A percentile compares a stretch with the other conserved stretches of the same genome.
phyloP scores from a whole-genome alignment of 2,888 invertebrate genomes.

The Phyto melanocephala region DNA sequence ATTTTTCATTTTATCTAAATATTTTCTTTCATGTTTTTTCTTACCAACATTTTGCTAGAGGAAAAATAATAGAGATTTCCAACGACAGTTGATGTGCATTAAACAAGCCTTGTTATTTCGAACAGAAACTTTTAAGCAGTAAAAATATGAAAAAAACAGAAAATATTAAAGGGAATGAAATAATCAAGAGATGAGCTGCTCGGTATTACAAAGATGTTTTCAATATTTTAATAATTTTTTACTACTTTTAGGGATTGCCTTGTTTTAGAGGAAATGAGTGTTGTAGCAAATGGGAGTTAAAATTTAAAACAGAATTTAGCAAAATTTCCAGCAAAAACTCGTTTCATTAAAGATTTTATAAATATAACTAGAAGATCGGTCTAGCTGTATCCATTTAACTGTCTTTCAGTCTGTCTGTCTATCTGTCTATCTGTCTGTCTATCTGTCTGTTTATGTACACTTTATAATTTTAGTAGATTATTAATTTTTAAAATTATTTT shows the following conservation, averaged over 20 bases:
- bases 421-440: too few relatives aligned
- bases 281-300: neutral
- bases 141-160: neutral
- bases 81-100: neutral
- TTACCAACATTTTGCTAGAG: neutral
- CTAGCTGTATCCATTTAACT: too few relatives aligned
- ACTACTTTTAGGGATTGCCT: neutral
- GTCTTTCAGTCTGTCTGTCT: too few relatives aligned
- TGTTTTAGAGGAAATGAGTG: neutral
- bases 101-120: neutral
- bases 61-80: neutral
- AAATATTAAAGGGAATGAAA: neutral
- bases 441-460: too few relatives aligned
- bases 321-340: too few relatives aligned
- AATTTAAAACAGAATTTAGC: too few relatives aligned
- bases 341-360: too few relatives aligned
- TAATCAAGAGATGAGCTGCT: constrained; percentile 11
- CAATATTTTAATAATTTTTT: neutral
- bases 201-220: constrained; percentile 36
- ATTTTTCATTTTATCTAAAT: neutral
- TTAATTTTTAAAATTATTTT: too few relatives aligned
- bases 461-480: too few relatives aligned
- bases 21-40: neutral
- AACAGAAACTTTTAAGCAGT: neutral
- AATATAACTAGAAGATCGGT: too few relatives aligned